Percentiles rank a stretch among this genome's conserved stretches.
Conservation (phyloP, 2,888 invertebrate genomes). For the Griposia aprilina region DNA sequence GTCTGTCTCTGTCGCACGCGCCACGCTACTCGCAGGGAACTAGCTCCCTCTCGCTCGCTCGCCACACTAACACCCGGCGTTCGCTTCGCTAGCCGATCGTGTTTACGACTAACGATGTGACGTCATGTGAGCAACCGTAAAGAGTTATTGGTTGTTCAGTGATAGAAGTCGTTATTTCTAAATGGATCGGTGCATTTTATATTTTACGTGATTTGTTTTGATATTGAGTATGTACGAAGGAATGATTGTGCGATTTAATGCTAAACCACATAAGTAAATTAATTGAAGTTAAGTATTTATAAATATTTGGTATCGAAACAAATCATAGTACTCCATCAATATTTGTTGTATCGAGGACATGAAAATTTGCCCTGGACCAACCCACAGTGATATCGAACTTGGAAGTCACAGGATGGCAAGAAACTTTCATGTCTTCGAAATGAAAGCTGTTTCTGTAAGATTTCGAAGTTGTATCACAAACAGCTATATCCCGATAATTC, state of each 20-base stretch:
- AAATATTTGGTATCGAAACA: slow-evolving; percentile 29
- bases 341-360: slow-evolving; percentile 55
- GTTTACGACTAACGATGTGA: slow-evolving; percentile 57
- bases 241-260: background rate
- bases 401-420: too few relatives aligned
- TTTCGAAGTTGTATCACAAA: slow-evolving; percentile 64
- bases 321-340: slow-evolving; percentile 48
- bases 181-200: slow-evolving; percentile 43
- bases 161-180: slow-evolving; percentile 36
- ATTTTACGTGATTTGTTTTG: slow-evolving; percentile 57
- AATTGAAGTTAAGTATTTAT: background rate
- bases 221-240: background rate
- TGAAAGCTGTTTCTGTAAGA: slow-evolving; percentile 55
- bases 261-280: background rate
- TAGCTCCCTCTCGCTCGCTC: slow-evolving; percentile 66
- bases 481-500: slow-evolving; percentile 49
- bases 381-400: background rate
- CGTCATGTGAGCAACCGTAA: background rate
- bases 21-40: slow-evolving; percentile 31
- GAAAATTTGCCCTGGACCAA: slow-evolving; percentile 27
- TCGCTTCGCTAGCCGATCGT: slow-evolving; percentile 70
- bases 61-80: slow-evolving; percentile 71
- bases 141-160: background rate
- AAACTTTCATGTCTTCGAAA: slow-evolving; percentile 47
- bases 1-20: slow-evolving; percentile 70